These are phyloP conservation scores for Chaunax sp. DNA, from an alignment of 2,797 vertebrate species.

Conservation along the genomic window DNA sequence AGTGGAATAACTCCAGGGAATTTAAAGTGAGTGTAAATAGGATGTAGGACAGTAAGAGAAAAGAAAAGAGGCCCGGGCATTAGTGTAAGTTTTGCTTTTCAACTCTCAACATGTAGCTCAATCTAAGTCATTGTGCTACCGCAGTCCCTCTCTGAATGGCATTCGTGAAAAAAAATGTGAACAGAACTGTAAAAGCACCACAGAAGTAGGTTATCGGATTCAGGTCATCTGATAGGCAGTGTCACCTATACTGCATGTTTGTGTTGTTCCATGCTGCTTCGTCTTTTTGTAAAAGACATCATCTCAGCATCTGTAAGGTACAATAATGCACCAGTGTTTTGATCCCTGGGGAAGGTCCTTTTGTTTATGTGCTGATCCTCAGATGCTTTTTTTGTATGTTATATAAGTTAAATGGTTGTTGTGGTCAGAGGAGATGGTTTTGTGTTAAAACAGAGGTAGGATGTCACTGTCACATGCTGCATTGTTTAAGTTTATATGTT, in stretches of 20 bases:
- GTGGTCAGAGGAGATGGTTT: constrained; percentile 5
- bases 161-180: constrained; percentile 23
- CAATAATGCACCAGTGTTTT: constrained; percentile 8
- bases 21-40: neutral
- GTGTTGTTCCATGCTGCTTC: neutral
- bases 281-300: neutral
- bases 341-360: constrained; percentile 9
- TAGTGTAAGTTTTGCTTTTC: neutral
- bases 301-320: constrained; percentile 1
- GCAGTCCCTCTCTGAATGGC: neutral
- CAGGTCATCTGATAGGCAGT: constrained; percentile 44
- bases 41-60: neutral
- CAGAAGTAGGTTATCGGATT: constrained; percentile 46
- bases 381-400: constrained; percentile 10
- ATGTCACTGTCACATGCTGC: constrained; percentile 1
- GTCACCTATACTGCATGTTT: constrained; percentile 23
- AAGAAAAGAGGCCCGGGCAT: neutral
- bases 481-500: neutral
- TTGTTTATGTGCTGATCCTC: neutral
- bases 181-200: constrained; percentile 6
- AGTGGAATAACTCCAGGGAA: neutral
- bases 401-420: constrained; percentile 8
- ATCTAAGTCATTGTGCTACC: constrained; percentile 36
- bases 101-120: neutral
- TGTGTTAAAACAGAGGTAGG: constrained; percentile 10